These are phyloP conservation scores for Thunnus maccoyii DNA, from an alignment of 2,113 vertebrate species.

Conservation along the genomic window DNA sequence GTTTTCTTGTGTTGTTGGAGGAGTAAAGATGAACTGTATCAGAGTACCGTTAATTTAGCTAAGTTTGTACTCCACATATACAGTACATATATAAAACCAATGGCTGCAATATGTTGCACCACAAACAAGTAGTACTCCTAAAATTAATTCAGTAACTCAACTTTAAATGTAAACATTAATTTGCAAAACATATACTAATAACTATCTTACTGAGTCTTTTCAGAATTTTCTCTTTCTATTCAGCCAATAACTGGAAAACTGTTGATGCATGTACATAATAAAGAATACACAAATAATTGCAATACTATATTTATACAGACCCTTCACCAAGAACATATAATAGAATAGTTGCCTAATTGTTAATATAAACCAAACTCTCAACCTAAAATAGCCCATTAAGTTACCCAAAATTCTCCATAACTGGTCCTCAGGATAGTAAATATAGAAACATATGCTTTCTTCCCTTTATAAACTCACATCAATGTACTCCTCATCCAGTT, in stretches of 20 bases:
- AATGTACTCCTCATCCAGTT: slow-evolving; percentile 95
- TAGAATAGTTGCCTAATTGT: neutral
- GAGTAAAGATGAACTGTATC: no score
- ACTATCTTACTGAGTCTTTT: no score
- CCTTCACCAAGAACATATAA: neutral
- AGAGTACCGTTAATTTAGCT: no score
- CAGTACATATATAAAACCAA: neutral
- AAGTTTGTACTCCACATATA: neutral
- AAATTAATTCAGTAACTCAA: neutral
- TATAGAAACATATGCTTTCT: neutral
- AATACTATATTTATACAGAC: neutral
- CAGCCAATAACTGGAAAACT: neutral
- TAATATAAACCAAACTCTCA: neutral
- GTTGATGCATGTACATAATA: neutral
- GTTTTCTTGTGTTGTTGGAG: no score
- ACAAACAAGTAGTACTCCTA: neutral
- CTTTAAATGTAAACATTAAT: neutral
- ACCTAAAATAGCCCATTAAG: neutral
- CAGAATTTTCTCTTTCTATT: neutral
- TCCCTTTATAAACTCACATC: slow-evolving; percentile 83
- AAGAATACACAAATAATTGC: neutral
- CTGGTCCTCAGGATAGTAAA: no score
- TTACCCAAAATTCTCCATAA: no score
- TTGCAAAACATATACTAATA: neutral
- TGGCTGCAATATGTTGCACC: neutral